A percentile compares a stretch with the other conserved stretches of the same genome.
Conservation (phyloP, 2,797 vertebrate genomes). For the Anguilla megastoma region DNA sequence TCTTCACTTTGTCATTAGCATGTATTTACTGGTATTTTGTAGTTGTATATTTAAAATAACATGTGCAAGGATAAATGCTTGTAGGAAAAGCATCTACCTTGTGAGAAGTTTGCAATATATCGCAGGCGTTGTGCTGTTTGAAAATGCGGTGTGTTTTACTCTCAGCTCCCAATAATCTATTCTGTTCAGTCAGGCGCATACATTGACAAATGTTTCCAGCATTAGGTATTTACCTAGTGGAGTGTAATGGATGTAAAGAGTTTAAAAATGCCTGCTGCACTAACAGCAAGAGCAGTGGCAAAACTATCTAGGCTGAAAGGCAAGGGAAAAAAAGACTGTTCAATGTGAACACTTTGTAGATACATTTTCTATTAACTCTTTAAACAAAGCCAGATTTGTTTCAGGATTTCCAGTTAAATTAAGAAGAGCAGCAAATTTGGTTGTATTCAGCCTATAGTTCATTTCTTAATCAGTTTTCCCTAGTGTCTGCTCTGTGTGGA, state of each 20-base stretch:
- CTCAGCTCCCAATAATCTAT: constrained; percentile 75
- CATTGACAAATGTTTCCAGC: constrained; percentile 80
- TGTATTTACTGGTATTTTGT: not conserved
- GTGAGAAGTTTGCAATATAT: constrained; percentile 72
- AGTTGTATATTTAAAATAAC: not conserved
- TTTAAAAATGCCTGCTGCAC: constrained; percentile 72
- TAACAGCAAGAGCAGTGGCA: constrained; percentile 71
- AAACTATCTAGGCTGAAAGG: constrained; percentile 66
- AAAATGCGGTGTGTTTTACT: constrained; percentile 74
- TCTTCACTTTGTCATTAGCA: not conserved
- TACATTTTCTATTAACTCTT: constrained; percentile 19
- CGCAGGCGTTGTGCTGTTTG: constrained; percentile 70
- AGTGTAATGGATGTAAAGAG: constrained; percentile 79
- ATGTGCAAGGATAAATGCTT: not conserved
- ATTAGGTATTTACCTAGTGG: constrained; percentile 79
- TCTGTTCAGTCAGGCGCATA: constrained; percentile 77
- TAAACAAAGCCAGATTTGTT: constrained; percentile 21
- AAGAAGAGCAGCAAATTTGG: not conserved
- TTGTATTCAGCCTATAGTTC: not conserved
- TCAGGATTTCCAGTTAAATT: constrained; percentile 25
- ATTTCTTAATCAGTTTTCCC: not conserved
- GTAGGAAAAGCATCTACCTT: constrained; percentile 42
- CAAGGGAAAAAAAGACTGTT: constrained; percentile 55
- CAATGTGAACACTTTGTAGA: constrained; percentile 48
- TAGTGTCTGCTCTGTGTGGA: not conserved